These are phyloP conservation scores for Lissocephala sabroskyi DNA, from an alignment of 2,888 invertebrate genomes.

Conservation along the genomic window DNA sequence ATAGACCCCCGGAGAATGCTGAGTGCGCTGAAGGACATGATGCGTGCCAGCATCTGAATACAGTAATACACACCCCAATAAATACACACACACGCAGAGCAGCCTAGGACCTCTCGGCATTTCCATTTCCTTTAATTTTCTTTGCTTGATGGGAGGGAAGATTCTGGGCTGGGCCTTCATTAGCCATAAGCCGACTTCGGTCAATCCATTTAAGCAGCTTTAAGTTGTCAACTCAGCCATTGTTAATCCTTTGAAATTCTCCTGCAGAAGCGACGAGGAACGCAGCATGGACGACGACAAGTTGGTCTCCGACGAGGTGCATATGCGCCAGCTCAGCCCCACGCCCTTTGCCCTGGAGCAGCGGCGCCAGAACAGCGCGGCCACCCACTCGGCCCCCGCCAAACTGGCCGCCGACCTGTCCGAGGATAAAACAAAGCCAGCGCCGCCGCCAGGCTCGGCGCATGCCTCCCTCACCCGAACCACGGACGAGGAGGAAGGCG, in stretches of 20 bases:
- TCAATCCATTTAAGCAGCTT: too few species aligned
- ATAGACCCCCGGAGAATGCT: too few species aligned
- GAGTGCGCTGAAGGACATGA: conserved; percentile 1
- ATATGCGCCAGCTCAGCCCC: conserved; percentile 59
- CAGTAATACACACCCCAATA: not conserved
- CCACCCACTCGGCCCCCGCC: conserved; percentile 45
- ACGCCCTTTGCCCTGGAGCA: conserved; percentile 54
- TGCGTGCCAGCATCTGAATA: conserved; percentile 16
- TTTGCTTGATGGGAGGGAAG: not conserved
- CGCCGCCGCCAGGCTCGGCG: not conserved
- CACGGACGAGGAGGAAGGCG: conserved; percentile 30
- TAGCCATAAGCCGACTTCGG: too few species aligned
- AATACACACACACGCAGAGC: conserved; percentile 41
- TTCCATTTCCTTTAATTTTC: not conserved
- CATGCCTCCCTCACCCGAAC: not conserved
- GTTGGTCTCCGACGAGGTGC: conserved; percentile 65
- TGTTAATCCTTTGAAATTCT: too few species aligned
- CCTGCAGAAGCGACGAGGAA: conserved; percentile 52
- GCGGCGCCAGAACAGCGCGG: conserved; percentile 37
- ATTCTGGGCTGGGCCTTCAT: not conserved
- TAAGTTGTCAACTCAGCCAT: not conserved
- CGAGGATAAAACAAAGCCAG: conserved; percentile 4
- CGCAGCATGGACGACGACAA: conserved; percentile 67
- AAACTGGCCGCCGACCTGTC: conserved; percentile 29
- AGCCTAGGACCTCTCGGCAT: conserved; percentile 46